Conservation (phyloP, 2,113 vertebrate species). For the Nibea albiflora region DNA sequence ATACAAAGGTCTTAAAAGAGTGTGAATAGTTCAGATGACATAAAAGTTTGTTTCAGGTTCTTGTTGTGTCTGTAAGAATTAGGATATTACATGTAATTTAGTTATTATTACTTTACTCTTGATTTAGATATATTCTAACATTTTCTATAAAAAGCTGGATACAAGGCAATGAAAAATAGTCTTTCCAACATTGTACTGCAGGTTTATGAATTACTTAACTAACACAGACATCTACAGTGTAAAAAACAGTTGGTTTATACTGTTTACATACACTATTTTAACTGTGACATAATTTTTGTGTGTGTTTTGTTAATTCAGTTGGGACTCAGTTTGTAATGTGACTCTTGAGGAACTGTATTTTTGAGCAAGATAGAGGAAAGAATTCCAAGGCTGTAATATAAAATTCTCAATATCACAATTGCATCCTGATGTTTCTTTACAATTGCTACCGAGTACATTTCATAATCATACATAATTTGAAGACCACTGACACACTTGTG, state of each 20-base stretch:
- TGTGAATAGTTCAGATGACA: neutral
- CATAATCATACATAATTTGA: neutral
- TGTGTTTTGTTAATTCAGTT: constrained; percentile 12
- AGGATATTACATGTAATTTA: neutral
- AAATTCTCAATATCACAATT: neutral
- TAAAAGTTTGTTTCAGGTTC: neutral
- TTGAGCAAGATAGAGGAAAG: neutral
- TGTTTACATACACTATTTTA: constrained; percentile 24
- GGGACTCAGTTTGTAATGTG: neutral
- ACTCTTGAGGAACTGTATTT: constrained; percentile 39
- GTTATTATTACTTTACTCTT: neutral
- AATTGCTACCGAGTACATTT: constrained; percentile 14
- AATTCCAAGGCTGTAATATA: neutral
- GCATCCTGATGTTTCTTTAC: neutral
- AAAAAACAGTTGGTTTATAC: neutral
- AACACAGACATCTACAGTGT: neutral
- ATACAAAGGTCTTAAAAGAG: constrained; percentile 4
- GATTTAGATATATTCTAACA: neutral
- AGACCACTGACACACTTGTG: neutral
- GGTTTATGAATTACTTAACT: constrained; percentile 11
- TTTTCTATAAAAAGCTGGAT: neutral
- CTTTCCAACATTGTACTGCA: neutral
- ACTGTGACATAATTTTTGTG: constrained; percentile 34
- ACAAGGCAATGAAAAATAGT: neutral
- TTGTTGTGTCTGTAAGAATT: neutral